Percentiles rank a stretch among this genome's conserved stretches.
Evolutionary conservation across 2,888 invertebrate species (phyloP).

Genomic region (Orthosia cruda): DNA sequence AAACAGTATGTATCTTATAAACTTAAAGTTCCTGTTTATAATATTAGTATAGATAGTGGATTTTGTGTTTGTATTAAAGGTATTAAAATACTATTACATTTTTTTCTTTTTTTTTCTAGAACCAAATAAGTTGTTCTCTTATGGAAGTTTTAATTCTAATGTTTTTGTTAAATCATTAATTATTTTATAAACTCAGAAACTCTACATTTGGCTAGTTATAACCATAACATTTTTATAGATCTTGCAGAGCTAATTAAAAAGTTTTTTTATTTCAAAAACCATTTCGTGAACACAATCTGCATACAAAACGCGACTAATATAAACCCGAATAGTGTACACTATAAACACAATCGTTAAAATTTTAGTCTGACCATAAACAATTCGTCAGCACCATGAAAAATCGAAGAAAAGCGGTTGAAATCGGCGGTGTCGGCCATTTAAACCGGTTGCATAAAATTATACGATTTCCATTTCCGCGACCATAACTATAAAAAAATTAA

Average conservation of each 20-base stretch:
- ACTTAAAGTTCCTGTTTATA: no score
- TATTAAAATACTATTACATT: no score
- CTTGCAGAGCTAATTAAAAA: conserved; percentile 2
- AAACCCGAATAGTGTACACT: no score
- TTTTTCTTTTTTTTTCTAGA: no score
- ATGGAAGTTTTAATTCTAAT: background rate
- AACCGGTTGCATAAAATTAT: conserved; percentile 58
- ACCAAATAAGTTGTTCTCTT: no score
- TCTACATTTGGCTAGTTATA: background rate
- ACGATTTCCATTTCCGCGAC: conserved; percentile 47
- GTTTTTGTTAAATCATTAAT: background rate
- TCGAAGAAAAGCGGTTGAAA: no score
- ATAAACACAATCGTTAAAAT: no score
- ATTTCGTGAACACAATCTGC: background rate
- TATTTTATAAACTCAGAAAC: background rate
- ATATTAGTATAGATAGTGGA: no score
- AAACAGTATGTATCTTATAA: no score
- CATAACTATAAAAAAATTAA: conserved; percentile 57
- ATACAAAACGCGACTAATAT: conserved; percentile 8
- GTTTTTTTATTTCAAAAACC: conserved; percentile 1
- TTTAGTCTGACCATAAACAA: no score
- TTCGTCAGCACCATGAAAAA: no score
- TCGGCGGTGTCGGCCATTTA: conserved; percentile 44
- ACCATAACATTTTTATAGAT: background rate
- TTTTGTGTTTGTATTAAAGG: background rate